Evolutionary conservation across 2,113 vertebrate genomes (phyloP).

Genomic region (Alexandromys fortis): DNA sequence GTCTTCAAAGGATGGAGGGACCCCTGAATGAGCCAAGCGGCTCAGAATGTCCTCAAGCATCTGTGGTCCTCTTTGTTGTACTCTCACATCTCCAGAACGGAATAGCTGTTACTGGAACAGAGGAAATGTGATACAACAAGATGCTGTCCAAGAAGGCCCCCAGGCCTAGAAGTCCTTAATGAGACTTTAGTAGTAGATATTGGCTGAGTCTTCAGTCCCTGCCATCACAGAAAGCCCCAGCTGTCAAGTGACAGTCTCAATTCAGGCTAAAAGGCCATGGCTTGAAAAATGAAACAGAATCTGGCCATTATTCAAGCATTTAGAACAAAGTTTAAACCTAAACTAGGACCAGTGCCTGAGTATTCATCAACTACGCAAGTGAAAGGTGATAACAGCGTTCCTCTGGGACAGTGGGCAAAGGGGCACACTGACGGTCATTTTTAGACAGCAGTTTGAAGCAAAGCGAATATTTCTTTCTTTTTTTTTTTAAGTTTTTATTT

Average conservation of each 20-base stretch:
- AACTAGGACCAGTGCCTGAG: constrained; percentile 50
- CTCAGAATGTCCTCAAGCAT: background rate
- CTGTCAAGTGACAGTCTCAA: background rate
- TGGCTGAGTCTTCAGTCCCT: background rate
- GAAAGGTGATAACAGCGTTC: constrained; percentile 48
- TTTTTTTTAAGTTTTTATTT: background rate
- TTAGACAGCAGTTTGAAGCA: background rate
- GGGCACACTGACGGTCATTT: background rate
- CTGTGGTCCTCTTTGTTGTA: background rate
- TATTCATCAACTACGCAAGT: constrained; percentile 45
- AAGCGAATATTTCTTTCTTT: background rate
- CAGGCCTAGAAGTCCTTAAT: constrained; percentile 10
- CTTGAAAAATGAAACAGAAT: constrained; percentile 47
- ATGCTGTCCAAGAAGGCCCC: background rate
- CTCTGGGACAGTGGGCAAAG: background rate
- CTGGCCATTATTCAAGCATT: constrained; percentile 57
- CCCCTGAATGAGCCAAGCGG: background rate
- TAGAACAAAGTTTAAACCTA: constrained; percentile 69
- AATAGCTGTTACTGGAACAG: background rate
- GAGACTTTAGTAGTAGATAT: background rate
- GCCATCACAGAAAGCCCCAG: background rate
- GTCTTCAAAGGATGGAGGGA: background rate
- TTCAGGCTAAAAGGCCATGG: background rate
- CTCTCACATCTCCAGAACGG: background rate
- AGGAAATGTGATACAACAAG: background rate